Evolutionary conservation across 2,113 vertebrate genomes (phyloP), one percentile per base, ranked within the genome.

Genomic region (Gavia stellata): DNA sequence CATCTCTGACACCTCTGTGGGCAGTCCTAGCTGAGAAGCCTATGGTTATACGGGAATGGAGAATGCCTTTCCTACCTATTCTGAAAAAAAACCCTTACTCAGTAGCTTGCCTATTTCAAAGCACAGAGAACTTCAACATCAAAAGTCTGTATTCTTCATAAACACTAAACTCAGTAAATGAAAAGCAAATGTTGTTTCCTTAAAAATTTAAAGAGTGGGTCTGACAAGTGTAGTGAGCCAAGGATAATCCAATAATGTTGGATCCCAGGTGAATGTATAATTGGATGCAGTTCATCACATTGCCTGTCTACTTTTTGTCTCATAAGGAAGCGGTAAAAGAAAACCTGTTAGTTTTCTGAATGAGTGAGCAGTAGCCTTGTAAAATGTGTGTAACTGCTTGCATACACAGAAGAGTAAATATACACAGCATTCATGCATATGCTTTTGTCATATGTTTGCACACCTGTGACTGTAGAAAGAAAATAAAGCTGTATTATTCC

Each of bases 361-460:
- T 95, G 89, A 93, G 77, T 73, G 94, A 96, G 87, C 81, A 96
- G 87, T 50, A 94, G 78, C 74, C 72, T 90, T 94, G 79, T 94
- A 91, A 94, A 93, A 94, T 79, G 53, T 71, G 53, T 81, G 49
- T 73, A 88, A 92, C 81, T 81, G 88, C 87, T 86, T 59, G 38
- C 89, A 89, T 81, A 79, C 33, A 74, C 86, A 79, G 58, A 58
- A 86, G 79, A 77, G 52, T 87, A 96, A 96, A 92, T 34, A 96
- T 18, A 66, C 56, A 40, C 38, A 65, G 63, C 62, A 45, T 67
- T 73, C 83, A 38, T 86, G 63, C 88, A 62, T 79, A 71, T 74
- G 77, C 29, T 92, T 95, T 94, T 95, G 88, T 95, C 70, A 65
- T 92, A 55, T 87, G 58, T 90, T 90, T 94, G 68, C 63, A 92